Conservation (phyloP, 2,888 invertebrate genomes). For the Lasioglossum malachurum region DNA sequence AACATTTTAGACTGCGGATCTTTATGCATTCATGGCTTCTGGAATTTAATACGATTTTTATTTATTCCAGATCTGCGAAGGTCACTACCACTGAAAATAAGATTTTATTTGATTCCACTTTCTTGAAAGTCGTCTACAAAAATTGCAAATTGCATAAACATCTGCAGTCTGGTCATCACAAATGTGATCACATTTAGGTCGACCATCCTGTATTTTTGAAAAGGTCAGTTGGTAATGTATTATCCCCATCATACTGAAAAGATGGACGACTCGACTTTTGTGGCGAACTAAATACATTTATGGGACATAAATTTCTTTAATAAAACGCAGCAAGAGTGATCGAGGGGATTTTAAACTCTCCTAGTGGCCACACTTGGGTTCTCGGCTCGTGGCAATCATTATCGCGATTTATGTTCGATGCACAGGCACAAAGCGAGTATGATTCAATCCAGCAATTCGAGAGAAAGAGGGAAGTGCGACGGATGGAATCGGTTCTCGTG, state of each 20-base stretch:
- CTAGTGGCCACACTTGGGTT: background rate
- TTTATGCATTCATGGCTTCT: too few relatives aligned
- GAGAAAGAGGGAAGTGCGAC: background rate
- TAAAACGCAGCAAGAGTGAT: background rate
- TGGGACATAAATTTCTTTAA: background rate
- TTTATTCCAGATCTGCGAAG: too few relatives aligned
- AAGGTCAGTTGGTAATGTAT: background rate
- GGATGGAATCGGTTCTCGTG: background rate
- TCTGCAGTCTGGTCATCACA: too few relatives aligned
- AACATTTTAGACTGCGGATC: too few relatives aligned
- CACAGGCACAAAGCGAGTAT: background rate
- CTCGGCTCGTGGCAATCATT: background rate
- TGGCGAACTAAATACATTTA: background rate
- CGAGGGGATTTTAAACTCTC: background rate
- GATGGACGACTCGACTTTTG: background rate
- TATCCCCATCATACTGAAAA: background rate
- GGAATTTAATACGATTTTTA: too few relatives aligned
- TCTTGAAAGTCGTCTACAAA: too few relatives aligned
- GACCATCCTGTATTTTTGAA: background rate
- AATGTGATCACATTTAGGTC: too few relatives aligned
- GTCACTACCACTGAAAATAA: too few relatives aligned
- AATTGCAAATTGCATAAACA: too few relatives aligned
- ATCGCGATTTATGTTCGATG: background rate
- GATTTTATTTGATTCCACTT: too few relatives aligned
- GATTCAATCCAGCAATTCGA: background rate